Base-by-base conservation (phyloP, 2,797 vertebrate genomes). In the Otus scops region DNA sequence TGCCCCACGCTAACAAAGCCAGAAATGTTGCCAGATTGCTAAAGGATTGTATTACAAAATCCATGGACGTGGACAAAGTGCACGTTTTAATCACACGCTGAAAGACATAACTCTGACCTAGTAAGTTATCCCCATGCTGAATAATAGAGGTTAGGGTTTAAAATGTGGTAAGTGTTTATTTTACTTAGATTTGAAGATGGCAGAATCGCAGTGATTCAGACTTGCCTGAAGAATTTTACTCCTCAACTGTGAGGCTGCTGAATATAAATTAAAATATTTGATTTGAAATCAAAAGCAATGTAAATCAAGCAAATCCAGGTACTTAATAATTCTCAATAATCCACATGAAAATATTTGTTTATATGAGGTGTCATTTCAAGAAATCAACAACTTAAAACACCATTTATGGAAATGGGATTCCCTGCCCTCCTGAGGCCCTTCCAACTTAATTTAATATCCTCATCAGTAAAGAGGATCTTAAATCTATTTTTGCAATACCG, bases 11-110 rank as follows among this genome's bases (percentile, higher is more conserved):
- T 75, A 56, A 85, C 91, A 86, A 86, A 95, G 90, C 79, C 80
- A 88, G 93, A 80, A 91, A 88, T 50, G 69, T 68, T 74, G 86
- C 91, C 50, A 38, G 85, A 73, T 94, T 95, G 94, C 95, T 86
- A 84, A 95, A 93, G 95, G 89, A 88, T 82, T 90, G 94, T 78
- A 4, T 97, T 95, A 69, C 94, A 95, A 96, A 96, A 96, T 69
- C 85, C 89, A 32, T 9, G 48, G 84, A 57, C 8, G 0, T 15
- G 85, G 80, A 61, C 91, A 89, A 93, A 93, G 86, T 74, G 71
- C 64, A 3, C 32, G 81, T 59, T 93, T 82, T 88, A 94, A 90
- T 96, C 69, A 19, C 82, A 73, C 38, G 83, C 57, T 84, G 69
- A 73, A 71, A 86, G 50, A 65, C 61, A 0, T 78, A 82, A 92